These are phyloP conservation scores for Indri indri DNA, from an alignment of 2,113 vertebrate species.

Conservation along the genomic window DNA sequence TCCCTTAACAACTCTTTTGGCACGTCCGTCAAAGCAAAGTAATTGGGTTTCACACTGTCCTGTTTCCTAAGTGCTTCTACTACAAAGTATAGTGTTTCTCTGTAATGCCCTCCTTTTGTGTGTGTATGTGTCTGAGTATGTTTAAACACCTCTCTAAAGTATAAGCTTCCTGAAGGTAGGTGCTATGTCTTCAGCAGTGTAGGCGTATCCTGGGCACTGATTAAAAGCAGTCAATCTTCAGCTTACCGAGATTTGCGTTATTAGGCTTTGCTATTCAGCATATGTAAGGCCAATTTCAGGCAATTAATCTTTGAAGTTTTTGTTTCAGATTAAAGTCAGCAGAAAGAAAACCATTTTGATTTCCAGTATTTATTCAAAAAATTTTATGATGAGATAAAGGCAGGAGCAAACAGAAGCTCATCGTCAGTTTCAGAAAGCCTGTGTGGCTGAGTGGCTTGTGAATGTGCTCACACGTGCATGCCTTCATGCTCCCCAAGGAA, in stretches of 20 bases:
- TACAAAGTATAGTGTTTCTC: not conserved
- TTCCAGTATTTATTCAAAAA: not conserved
- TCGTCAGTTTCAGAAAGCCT: not conserved
- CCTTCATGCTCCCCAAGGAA: not conserved
- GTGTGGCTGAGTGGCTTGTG: not conserved
- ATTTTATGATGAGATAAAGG: not conserved
- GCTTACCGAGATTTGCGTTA: not conserved
- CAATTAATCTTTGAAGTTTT: not conserved
- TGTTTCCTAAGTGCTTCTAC: not conserved
- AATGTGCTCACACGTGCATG: not conserved
- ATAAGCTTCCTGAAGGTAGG: not conserved
- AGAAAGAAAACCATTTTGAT: not conserved
- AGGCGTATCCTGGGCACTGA: not conserved
- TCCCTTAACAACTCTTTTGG: not conserved
- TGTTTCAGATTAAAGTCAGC: constrained; percentile 29
- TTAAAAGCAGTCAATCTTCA: not conserved
- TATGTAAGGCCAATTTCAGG: not conserved
- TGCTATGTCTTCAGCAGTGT: not conserved
- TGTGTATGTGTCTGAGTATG: not conserved
- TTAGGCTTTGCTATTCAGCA: not conserved
- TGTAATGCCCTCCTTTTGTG: not conserved
- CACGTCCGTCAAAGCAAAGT: not conserved
- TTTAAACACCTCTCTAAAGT: not conserved
- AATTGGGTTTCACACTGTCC: not conserved
- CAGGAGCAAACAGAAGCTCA: not conserved